phyloP scores from a whole-genome alignment of 1,140 invertebrate genomes.

The Neomicropteryx cornuta region DNA sequence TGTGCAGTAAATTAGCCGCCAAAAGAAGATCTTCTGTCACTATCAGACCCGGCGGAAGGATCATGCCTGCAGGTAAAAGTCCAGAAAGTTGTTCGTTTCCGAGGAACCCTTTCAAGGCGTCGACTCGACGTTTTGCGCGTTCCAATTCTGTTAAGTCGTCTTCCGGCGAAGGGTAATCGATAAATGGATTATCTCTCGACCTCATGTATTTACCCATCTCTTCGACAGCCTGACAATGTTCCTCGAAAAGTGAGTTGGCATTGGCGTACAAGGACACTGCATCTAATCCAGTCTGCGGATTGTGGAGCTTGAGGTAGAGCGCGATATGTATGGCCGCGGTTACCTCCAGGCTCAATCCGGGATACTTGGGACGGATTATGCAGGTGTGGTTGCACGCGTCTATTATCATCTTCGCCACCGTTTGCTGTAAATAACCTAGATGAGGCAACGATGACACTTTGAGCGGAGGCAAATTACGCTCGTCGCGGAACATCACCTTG shows the following conservation, averaged over 20 bases:
- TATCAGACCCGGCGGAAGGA: too few species aligned
- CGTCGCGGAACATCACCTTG: constrained; percentile 28
- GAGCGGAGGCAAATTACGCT: constrained; percentile 24
- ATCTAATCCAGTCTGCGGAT: constrained; percentile 20
- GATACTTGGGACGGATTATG: constrained; percentile 41
- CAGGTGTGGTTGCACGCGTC: constrained; percentile 36
- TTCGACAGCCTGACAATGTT: constrained; percentile 25
- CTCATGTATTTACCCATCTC: constrained; percentile 29
- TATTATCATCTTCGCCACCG: constrained; percentile 35
- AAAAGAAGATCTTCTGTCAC: too few species aligned
- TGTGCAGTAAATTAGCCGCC: too few species aligned
- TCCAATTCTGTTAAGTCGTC: not conserved
- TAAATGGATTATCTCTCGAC: constrained; percentile 32
- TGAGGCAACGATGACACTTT: constrained; percentile 34
- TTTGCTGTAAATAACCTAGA: constrained; percentile 45
- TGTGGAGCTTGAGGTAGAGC: constrained; percentile 41
- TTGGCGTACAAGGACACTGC: constrained; percentile 25
- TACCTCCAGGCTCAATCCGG: constrained; percentile 31
- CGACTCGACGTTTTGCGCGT: not conserved
- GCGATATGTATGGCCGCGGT: constrained; percentile 41
- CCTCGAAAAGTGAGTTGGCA: constrained; percentile 25
- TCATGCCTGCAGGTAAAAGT: too few species aligned
- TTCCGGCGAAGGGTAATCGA: constrained; percentile 1
- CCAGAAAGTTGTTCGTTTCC: too few species aligned
- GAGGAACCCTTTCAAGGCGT: too few species aligned